phyloP scores from a whole-genome alignment of 2,888 invertebrate species.

The Cephus nigrinus region DNA sequence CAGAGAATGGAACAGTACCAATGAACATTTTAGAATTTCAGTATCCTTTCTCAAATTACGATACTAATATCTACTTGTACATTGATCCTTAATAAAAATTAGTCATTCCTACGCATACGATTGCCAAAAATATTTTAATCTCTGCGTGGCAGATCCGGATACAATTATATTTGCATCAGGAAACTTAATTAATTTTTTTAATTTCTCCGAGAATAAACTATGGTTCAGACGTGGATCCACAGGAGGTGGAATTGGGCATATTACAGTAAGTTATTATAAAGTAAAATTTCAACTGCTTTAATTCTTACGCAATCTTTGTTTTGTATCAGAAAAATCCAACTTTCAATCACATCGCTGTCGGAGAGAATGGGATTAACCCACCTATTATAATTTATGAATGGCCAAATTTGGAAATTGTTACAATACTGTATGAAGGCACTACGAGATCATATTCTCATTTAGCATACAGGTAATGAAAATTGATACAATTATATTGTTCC shows the following conservation, averaged over 20 bases:
- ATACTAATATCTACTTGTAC: background rate
- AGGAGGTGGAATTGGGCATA: conserved; percentile 85
- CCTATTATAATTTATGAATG: conserved; percentile 85
- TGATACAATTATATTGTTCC: conserved; percentile 1
- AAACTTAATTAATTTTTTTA: conserved; percentile 82
- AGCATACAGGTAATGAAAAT: conserved; percentile 73
- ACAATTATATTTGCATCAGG: conserved; percentile 85
- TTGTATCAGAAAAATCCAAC: conserved; percentile 72
- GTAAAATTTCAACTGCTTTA: conserved; percentile 11
- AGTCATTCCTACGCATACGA: conserved; percentile 91
- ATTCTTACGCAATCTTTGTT: background rate
- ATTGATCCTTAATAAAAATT: conserved; percentile 17
- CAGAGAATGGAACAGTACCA: conserved; percentile 70
- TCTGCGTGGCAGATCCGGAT: conserved; percentile 80
- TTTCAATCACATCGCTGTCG: conserved; percentile 81
- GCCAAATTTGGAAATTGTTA: conserved; percentile 81
- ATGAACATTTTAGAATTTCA: conserved; percentile 73
- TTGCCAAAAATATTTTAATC: conserved; percentile 82
- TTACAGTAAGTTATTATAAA: conserved; percentile 71
- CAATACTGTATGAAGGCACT: conserved; percentile 83
- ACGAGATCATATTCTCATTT: conserved; percentile 78
- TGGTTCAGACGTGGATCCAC: conserved; percentile 80
- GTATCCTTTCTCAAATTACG: conserved; percentile 71
- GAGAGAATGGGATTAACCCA: conserved; percentile 81
- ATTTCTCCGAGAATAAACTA: conserved; percentile 74